Percentiles rank a stretch among this genome's conserved stretches.
Conservation (phyloP, 1,140 invertebrate genomes). For the Leptestheria dahalacensis region DNA sequence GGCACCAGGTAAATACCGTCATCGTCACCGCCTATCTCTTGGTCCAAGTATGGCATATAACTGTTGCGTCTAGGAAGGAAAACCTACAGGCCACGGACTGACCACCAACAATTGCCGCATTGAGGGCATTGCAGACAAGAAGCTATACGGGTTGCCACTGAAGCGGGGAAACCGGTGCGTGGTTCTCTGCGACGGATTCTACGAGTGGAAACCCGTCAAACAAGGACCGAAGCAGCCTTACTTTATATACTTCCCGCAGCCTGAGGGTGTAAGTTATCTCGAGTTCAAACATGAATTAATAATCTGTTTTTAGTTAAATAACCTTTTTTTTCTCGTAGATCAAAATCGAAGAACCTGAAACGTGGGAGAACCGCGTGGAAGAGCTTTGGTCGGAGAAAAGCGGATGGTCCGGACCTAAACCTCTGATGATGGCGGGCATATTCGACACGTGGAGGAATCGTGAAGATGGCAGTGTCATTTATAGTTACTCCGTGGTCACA, state of each 20-base stretch:
- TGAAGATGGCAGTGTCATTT: conserved; percentile 35
- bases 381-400: conserved; percentile 31
- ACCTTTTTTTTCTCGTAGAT: conserved; percentile 22
- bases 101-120: conserved; percentile 68
- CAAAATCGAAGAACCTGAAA: conserved; percentile 38
- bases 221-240: conserved; percentile 53
- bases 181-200: conserved; percentile 64
- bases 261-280: conserved; percentile 19
- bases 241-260: conserved; percentile 38
- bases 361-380: conserved; percentile 31
- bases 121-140: conserved; percentile 50
- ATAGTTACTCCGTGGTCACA: conserved; percentile 62
- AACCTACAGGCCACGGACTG: conserved; percentile 46
- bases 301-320: neutral
- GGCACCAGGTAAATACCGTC: conserved; percentile 45
- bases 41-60: conserved; percentile 1
- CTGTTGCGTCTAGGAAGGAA: conserved; percentile 34
- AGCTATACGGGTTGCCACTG: conserved; percentile 46
- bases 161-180: conserved; percentile 54
- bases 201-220: conserved; percentile 54
- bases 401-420: conserved; percentile 43
- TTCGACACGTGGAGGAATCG: conserved; percentile 49
- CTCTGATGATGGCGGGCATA: conserved; percentile 59
- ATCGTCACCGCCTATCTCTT: neutral
- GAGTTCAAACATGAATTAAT: neutral